Evolutionary conservation across 2,888 invertebrate genomes (phyloP).

Genomic region (Iphiclides podalirius): DNA sequence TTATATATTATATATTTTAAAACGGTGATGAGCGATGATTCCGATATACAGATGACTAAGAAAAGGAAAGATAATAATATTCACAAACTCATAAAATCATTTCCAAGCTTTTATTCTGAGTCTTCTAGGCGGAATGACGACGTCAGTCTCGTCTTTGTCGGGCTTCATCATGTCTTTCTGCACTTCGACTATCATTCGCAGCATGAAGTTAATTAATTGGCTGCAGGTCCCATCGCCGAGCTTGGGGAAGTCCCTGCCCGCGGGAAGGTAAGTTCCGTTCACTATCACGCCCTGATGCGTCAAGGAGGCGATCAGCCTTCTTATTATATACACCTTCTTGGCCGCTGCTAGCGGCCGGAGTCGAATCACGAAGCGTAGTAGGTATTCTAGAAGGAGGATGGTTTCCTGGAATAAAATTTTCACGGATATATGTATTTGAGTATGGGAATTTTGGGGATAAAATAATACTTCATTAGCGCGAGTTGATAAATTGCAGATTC

Average conservation of each 20-base stretch:
- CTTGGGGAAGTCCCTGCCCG: slow-evolving; percentile 61
- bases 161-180: slow-evolving; percentile 69
- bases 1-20: no score
- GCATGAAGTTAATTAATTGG: slow-evolving; percentile 75
- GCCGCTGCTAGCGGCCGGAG: slow-evolving; percentile 82
- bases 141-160: slow-evolving; percentile 60
- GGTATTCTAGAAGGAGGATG: slow-evolving; percentile 85
- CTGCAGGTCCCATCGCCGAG: slow-evolving; percentile 79
- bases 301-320: slow-evolving; percentile 83
- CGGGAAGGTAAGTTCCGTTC: slow-evolving; percentile 57
- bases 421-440: background rate
- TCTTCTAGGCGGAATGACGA: slow-evolving; percentile 53
- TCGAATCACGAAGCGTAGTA: slow-evolving; percentile 84
- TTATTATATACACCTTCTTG: slow-evolving; percentile 81
- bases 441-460: no score
- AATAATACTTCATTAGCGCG: no score
- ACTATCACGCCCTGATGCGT: slow-evolving; percentile 82
- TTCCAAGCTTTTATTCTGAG: slow-evolving; percentile 71
- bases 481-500: no score
- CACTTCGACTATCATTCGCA: slow-evolving; percentile 68
- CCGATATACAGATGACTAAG: no score
- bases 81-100: no score
- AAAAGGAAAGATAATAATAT: no score
- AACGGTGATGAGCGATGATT: no score
- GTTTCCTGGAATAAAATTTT: slow-evolving; percentile 78